Evolutionary conservation across 1,140 invertebrate genomes (phyloP).

Genomic region (Elymnias hypermnestra): DNA sequence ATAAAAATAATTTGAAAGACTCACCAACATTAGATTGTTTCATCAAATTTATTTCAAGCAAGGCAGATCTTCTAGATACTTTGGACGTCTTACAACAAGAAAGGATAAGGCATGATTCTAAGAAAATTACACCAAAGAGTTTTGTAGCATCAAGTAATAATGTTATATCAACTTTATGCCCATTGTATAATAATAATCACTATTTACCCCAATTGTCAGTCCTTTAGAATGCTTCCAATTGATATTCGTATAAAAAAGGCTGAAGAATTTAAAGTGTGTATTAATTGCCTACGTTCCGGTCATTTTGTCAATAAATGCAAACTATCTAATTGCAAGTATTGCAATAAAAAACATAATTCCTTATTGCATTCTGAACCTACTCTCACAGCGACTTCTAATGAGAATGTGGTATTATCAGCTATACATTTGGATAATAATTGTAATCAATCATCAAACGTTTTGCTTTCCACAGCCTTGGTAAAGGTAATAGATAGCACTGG

Average conservation of each 20-base stretch:
- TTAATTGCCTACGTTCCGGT: not conserved
- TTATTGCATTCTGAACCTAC: not conserved
- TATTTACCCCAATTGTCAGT: constrained; percentile 20
- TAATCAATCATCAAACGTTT: not conserved
- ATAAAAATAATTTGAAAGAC: constrained; percentile 8
- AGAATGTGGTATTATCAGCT: too few species aligned
- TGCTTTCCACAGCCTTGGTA: constrained; percentile 25
- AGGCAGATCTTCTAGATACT: not conserved
- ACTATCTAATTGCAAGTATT: not conserved
- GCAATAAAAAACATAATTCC: not conserved
- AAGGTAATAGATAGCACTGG: constrained; percentile 19
- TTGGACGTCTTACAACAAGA: not conserved
- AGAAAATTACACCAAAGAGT: not conserved
- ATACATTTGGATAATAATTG: too few species aligned
- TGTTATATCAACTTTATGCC: constrained; percentile 3
- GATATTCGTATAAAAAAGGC: constrained; percentile 14
- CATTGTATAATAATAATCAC: constrained; percentile 13
- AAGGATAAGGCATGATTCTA: not conserved
- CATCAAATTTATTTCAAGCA: constrained; percentile 12
- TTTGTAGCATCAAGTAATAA: not conserved
- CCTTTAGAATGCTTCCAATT: constrained; percentile 14
- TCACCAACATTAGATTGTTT: constrained; percentile 8
- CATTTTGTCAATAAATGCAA: not conserved
- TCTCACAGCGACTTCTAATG: not conserved
- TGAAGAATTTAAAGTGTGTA: constrained; percentile 5